A percentile compares a stretch with the other conserved stretches of the same genome.
These are phyloP conservation scores for Perognathus longimembris DNA, from an alignment of 2,113 vertebrate species.

Conservation along the genomic window DNA sequence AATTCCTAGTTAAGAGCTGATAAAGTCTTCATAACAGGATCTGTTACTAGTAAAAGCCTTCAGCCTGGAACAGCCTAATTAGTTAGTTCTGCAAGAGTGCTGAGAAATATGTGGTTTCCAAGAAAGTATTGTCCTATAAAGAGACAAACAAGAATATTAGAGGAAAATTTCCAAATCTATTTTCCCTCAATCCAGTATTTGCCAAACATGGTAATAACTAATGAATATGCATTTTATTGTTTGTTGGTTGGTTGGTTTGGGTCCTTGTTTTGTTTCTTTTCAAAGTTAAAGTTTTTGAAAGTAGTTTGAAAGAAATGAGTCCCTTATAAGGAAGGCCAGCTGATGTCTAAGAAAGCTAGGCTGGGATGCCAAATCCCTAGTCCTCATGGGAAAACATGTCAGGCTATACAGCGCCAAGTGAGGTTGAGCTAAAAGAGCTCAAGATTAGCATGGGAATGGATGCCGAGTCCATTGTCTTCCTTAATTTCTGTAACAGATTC, in stretches of 20 bases:
- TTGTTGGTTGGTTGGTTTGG: background rate
- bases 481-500: background rate
- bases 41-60: background rate
- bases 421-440: background rate
- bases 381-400: fast-evolving
- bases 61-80: background rate
- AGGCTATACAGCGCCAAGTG: background rate
- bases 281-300: background rate
- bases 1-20: background rate
- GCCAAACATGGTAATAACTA: background rate
- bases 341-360: background rate
- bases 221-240: background rate
- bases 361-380: background rate
- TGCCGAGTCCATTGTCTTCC: background rate
- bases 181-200: background rate
- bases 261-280: too few relatives aligned
- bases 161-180: background rate
- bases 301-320: background rate
- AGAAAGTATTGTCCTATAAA: background rate
- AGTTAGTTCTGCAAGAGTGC: background rate
- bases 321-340: background rate
- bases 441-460: background rate
- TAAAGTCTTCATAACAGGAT: background rate
- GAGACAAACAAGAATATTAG: background rate
- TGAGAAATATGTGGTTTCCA: background rate